Evolutionary conservation across 1,140 invertebrate genomes (phyloP).

Genomic region (Drosophila mayri): DNA sequence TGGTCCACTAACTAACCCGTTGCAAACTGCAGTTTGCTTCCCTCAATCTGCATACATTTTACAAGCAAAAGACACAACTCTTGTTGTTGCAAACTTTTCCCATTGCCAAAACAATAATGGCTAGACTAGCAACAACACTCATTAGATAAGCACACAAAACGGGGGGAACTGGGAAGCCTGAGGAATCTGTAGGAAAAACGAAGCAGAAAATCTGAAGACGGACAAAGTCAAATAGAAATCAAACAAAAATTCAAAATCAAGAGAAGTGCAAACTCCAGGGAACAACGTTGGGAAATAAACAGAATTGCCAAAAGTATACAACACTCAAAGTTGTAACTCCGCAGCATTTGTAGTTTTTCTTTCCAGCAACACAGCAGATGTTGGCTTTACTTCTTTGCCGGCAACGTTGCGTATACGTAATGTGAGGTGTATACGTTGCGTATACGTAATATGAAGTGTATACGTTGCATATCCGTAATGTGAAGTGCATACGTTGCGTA

Average conservation of each 20-base stretch:
- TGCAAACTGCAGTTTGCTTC: constrained; percentile 10
- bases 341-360: neutral
- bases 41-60: constrained; percentile 46
- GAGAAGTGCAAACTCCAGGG: constrained; percentile 3
- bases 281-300: constrained; percentile 22
- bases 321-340: neutral
- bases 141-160: constrained; percentile 31
- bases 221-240: constrained; percentile 31
- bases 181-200: neutral
- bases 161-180: neutral
- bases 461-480: constrained; percentile 9
- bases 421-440: neutral
- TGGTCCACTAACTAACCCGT: constrained; percentile 32
- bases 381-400: constrained; percentile 17
- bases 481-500: neutral
- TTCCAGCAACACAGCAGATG: constrained; percentile 14
- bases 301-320: constrained; percentile 25
- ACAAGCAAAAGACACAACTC: neutral
- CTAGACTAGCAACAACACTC: constrained; percentile 16
- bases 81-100: constrained; percentile 17
- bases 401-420: constrained; percentile 10
- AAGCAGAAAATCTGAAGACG: neutral
- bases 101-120: constrained; percentile 24
- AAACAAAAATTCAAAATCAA: constrained; percentile 44
- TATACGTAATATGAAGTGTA: neutral